Conservation (phyloP, 2,888 invertebrate genomes). For the Zhengitettix transpicula region DNA sequence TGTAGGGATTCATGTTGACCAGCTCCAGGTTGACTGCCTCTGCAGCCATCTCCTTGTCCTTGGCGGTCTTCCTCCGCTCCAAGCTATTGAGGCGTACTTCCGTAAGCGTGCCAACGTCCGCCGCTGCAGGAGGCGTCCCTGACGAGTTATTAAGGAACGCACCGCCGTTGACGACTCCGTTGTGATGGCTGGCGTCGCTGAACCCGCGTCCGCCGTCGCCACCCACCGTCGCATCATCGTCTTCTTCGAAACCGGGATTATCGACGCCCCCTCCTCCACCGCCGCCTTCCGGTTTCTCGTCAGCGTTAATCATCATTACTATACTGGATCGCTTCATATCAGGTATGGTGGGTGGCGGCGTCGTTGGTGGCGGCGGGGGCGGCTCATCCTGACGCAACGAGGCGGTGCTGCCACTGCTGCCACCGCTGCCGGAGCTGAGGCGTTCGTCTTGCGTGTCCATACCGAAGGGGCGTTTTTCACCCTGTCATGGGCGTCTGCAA, state of each 20-base stretch:
- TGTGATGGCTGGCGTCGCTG: neutral
- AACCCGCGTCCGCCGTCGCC: neutral
- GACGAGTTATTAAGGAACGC: neutral
- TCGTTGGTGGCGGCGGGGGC: no score
- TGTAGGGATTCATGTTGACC: slow-evolving; percentile 49
- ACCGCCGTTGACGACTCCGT: neutral
- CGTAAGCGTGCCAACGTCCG: neutral
- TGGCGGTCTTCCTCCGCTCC: neutral
- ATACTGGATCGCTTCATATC: no score
- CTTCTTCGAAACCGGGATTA: neutral
- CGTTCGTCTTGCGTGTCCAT: no score
- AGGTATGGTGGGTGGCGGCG: no score
- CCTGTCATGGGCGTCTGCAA: no score
- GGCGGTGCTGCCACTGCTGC: no score
- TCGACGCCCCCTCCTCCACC: neutral
- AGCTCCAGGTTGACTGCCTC: slow-evolving; percentile 69
- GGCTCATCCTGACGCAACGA: no score
- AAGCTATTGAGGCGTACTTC: neutral
- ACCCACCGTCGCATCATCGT: neutral
- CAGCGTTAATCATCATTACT: no score
- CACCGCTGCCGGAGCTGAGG: no score
- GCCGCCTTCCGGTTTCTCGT: no score
- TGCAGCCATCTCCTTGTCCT: slow-evolving; percentile 20
- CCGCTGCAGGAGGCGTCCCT: neutral
- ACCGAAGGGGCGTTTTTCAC: no score